Evolutionary conservation across 2,797 vertebrate species (phyloP), one percentile per base, ranked within the genome.

Genomic region (Nyctibius grandis): DNA sequence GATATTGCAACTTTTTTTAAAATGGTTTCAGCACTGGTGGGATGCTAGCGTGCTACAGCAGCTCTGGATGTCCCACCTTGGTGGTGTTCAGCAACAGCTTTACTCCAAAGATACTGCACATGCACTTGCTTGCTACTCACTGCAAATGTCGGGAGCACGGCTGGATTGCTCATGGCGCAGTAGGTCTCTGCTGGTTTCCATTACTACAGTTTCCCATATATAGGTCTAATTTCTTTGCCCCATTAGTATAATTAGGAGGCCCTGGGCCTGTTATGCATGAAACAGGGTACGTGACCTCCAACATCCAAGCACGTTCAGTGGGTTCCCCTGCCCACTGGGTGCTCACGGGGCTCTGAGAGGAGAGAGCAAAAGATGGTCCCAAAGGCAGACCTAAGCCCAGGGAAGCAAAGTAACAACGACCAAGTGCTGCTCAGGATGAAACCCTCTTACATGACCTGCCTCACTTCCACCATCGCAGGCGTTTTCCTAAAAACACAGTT

Each of bases 141-240:
- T 10, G 50, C 50, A 33, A 34, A 42, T n/a, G 17, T 3, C 1
- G 0, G 33, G 45, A 47, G 40, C 19, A 16, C 5, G 0, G 26
- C 31, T 19, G 6, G 17, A 7, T 47, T 77, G 65, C 67, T 42
- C 21, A 47, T 2, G 6, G 18, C 51, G 36, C 5, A 20, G 25
- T 1, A 76, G 26, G 15, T 33, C 57, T 69, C 31, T 36, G 13
- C 25, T 22, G 11, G 38, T 61, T 69, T 22, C 63, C 29, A 23
- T 19, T 23, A 51, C 20, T 64, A 80, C 7, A 8, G 11, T 34
- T 59, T 70, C 40, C 57, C 31, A 14, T 15, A 31, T 4, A 6
- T 1, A 45, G 14, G 17, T 69, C 54, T 48, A 17, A 3, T 18
- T 36, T 70, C 15, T 5, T 1, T 8, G 19, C 16, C 21, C 5